Conservation (phyloP, 2,113 vertebrate species). For the Neodontobutis hainanensis region DNA sequence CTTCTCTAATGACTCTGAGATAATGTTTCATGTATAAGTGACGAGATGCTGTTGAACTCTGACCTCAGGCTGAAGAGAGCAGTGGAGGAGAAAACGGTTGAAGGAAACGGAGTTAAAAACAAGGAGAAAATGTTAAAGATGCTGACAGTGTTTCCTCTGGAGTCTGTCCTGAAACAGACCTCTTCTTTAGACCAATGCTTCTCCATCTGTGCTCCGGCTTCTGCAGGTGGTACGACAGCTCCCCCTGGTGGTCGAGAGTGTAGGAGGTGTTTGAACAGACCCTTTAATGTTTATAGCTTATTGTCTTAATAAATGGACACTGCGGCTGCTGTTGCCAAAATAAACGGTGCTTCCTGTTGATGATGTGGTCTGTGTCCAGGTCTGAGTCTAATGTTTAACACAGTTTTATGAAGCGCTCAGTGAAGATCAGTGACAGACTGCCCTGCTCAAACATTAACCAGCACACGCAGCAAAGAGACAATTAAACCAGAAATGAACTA, state of each 20-base stretch:
- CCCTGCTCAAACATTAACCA: constrained; percentile 42
- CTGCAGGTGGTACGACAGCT: too few relatives aligned
- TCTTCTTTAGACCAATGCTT: too few relatives aligned
- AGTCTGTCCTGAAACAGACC: too few relatives aligned
- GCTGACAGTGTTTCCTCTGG: too few relatives aligned
- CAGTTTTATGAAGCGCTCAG: constrained; percentile 32
- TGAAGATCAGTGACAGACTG: constrained; percentile 52
- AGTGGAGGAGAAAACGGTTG: constrained; percentile 42
- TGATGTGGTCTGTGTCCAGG: neutral
- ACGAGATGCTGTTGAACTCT: constrained; percentile 38
- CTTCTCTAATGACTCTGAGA: constrained; percentile 25
- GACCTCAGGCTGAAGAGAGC: constrained; percentile 32
- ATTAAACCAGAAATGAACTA: too few relatives aligned
- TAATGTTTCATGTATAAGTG: constrained; percentile 57
- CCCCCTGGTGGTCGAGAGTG: too few relatives aligned
- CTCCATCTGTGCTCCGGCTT: too few relatives aligned
- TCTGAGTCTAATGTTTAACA: constrained; percentile 78
- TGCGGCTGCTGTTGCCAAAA: too few relatives aligned
- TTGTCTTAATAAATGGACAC: too few relatives aligned
- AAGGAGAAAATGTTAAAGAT: neutral
- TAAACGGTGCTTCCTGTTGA: too few relatives aligned
- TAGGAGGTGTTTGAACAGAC: too few relatives aligned
- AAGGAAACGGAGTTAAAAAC: neutral
- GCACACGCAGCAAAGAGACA: neutral
- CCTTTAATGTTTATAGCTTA: too few relatives aligned